Conservation (phyloP, 2,113 vertebrate genomes). For the Pandion haliaetus region DNA sequence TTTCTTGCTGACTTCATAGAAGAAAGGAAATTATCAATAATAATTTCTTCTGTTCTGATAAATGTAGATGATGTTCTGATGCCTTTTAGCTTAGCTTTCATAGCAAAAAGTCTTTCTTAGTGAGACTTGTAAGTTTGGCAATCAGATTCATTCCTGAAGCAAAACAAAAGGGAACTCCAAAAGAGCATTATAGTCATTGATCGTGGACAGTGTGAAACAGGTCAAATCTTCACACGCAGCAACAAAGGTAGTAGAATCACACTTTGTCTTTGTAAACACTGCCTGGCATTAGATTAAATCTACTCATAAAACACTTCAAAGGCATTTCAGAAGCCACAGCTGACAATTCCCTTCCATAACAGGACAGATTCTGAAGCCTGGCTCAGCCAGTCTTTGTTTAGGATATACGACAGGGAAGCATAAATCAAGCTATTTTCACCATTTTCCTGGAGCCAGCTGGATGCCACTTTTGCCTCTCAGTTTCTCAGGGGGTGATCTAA, state of each 20-base stretch:
- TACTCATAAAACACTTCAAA: background rate
- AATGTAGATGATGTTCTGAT: background rate
- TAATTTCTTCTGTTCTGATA: background rate
- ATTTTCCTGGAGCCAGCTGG: background rate
- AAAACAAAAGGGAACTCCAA: background rate
- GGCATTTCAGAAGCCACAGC: background rate
- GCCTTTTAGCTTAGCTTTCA: background rate
- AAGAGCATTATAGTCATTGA: background rate
- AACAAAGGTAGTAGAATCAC: background rate
- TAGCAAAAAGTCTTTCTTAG: background rate
- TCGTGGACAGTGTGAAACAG: background rate
- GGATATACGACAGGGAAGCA: background rate
- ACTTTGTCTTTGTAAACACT: background rate
- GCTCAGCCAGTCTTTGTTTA: background rate
- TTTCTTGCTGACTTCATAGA: background rate
- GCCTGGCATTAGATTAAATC: background rate
- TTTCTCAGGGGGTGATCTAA: background rate
- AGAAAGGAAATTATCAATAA: background rate
- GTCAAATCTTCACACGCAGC: background rate
- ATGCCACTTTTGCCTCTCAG: background rate
- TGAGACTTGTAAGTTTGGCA: background rate
- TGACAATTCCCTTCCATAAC: background rate
- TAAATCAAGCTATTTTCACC: background rate
- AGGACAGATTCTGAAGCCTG: background rate
- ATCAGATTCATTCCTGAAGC: background rate